Base-by-base conservation (phyloP, 2,797 vertebrate genomes). In the Poeciliopsis infans region DNA sequence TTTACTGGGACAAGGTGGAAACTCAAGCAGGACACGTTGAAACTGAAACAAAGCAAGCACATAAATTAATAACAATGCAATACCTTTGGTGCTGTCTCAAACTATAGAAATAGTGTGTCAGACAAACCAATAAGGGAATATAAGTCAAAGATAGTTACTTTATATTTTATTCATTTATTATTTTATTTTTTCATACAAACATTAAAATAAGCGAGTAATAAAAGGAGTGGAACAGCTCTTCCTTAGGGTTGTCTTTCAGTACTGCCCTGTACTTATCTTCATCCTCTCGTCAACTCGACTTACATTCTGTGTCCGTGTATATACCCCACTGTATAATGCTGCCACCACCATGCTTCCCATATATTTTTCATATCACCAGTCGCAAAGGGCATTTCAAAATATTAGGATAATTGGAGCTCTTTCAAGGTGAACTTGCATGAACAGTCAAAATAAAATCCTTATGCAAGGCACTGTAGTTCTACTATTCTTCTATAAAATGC, bases 1-100 rank as follows among this genome's bases (percentile, higher is more conserved):
- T 51, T 87, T 81, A 83, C 72, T 86, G 66, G 80, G 68, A 72
- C 45, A 72, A 66, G 76, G 61, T 80, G 41, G 66, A 79, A n/a
- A 81, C 81, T 77, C 74, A 79, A 85, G 79, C 59, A 85, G 79
- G 69, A 8, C 47, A 51, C 72, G 80, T 74, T 75, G 36, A 66
- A 81, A 84, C 61, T 51, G 61, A 76, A 41, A 16, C 45, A 66
- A 53, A 77, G 83, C 36, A 73, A 74, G 75, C 20, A 46, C 77
- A 61, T 16, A 46, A 77, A 73, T 8, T 36, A 51, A 25, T 25
- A 25, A 23, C 49, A 69, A 45, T 45, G 1, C 12, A 11, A n/a
- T 69, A 43, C 20, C 25, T 25, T 25, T 69, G 39, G 3, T n/a
- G 64, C 64, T 25, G 20, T 23, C 41, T 11, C 36, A 68, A 68